Evolutionary conservation across 2,113 vertebrate species (phyloP).

Genomic region (Trogon surrucura): DNA sequence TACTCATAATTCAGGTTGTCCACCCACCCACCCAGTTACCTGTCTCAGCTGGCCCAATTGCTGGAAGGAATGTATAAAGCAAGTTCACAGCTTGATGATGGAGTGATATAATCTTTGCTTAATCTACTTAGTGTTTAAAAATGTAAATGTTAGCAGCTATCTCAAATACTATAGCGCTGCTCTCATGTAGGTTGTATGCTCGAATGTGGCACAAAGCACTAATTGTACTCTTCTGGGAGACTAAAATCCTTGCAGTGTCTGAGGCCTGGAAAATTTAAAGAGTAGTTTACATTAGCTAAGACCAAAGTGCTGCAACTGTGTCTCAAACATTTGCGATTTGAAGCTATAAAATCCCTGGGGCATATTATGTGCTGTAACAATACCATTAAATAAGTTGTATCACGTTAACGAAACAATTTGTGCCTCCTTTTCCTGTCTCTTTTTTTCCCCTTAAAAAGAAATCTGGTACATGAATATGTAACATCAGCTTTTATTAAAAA

Average conservation of each 20-base stretch:
- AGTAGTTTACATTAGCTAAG: conserved; percentile 16
- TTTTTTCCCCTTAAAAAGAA: conserved; percentile 1
- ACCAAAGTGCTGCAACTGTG: conserved; percentile 21
- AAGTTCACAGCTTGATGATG: conserved; percentile 44
- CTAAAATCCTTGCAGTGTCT: background rate
- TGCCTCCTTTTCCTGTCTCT: background rate
- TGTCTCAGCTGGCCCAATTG: conserved; percentile 71
- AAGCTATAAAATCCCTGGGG: conserved; percentile 25
- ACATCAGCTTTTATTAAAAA: background rate
- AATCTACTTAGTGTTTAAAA: conserved; percentile 43
- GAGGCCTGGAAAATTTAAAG: background rate
- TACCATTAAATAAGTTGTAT: conserved; percentile 31
- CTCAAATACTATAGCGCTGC: background rate
- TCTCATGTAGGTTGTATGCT: background rate
- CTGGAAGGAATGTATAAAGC: conserved; percentile 65
- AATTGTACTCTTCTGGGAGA: conserved; percentile 1
- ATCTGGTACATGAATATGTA: background rate
- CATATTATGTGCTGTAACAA: background rate
- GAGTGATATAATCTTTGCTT: conserved; percentile 55
- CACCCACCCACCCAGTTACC: conserved; percentile 49
- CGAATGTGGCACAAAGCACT: background rate
- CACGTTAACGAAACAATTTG: background rate
- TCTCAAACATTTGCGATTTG: conserved; percentile 24
- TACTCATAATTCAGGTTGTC: conserved; percentile 36
- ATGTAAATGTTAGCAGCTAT: conserved; percentile 15